phyloP scores from a whole-genome alignment of 2,113 vertebrate genomes.

The Corythaeola cristata region DNA sequence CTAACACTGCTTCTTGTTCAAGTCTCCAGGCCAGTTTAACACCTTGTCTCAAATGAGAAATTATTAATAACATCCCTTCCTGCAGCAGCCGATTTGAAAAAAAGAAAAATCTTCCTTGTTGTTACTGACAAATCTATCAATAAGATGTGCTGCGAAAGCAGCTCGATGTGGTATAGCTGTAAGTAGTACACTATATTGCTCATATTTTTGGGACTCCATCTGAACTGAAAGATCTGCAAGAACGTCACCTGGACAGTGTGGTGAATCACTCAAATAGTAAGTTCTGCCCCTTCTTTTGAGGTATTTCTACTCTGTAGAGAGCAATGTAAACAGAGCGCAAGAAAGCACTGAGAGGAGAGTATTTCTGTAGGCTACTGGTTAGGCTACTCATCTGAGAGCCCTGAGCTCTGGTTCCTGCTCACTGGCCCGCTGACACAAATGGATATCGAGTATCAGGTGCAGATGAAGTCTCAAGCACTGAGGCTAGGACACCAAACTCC shows the following conservation, averaged over 20 bases:
- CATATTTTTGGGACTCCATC: neutral
- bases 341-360: neutral
- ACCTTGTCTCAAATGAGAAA: neutral
- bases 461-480: neutral
- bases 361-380: neutral
- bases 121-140: neutral
- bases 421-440: neutral
- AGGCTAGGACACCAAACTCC: neutral
- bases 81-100: neutral
- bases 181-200: neutral
- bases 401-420: neutral
- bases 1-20: neutral
- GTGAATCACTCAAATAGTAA: neutral
- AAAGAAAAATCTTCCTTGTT: neutral
- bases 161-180: neutral
- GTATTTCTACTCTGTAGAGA: neutral
- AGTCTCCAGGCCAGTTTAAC: neutral
- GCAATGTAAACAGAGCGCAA: neutral
- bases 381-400: neutral
- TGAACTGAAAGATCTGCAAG: neutral
- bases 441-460: neutral
- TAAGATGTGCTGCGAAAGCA: neutral
- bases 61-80: neutral
- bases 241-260: neutral
- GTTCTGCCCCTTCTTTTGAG: neutral